Conservation (phyloP, 2,888 invertebrate genomes). For the Junonia oenone region DNA sequence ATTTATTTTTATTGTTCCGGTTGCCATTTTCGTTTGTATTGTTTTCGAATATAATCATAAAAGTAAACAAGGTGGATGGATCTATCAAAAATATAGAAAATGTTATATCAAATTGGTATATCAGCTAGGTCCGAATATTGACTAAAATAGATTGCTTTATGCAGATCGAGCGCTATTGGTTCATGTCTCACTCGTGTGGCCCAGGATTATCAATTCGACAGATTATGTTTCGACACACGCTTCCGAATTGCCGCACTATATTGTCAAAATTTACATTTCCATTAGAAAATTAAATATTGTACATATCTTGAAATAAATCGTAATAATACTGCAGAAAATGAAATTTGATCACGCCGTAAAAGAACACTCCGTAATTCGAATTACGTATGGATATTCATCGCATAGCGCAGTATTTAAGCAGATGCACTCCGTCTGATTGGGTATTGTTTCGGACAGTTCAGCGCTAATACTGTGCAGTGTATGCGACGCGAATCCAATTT, state of each 20-base stretch:
- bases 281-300: background rate
- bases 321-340: too few relatives aligned
- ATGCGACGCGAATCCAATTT: slow-evolving; percentile 65
- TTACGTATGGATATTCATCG: slow-evolving; percentile 11
- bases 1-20: background rate
- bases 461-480: slow-evolving; percentile 53
- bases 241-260: background rate
- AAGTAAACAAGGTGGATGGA: slow-evolving; percentile 1
- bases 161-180: slow-evolving; percentile 34
- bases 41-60: background rate
- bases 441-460: slow-evolving; percentile 56
- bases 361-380: background rate
- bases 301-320: background rate
- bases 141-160: slow-evolving; percentile 15
- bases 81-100: background rate
- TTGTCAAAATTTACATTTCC: background rate
- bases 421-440: slow-evolving; percentile 60
- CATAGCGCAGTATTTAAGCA: slow-evolving; percentile 11
- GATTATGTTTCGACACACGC: slow-evolving; percentile 52
- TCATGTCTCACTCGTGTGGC: slow-evolving; percentile 42
- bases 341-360: background rate
- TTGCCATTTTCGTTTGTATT: background rate
- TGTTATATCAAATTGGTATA: background rate
- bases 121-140: slow-evolving; percentile 1
- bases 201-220: slow-evolving; percentile 47